Conservation (phyloP, 2,797 vertebrate genomes). For the Ptychobarbus kaznakovi region DNA sequence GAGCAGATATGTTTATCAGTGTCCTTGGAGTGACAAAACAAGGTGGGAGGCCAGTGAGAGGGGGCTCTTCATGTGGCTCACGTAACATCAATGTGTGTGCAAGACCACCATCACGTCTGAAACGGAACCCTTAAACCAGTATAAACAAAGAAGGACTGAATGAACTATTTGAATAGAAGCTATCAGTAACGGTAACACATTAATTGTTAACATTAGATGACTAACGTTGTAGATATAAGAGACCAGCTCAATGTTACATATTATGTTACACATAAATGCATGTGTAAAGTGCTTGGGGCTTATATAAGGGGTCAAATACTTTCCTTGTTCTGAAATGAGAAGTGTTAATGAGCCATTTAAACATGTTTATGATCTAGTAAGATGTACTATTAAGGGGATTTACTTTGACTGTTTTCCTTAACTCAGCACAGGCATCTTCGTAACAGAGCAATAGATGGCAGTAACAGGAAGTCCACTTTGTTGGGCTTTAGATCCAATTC, state of each 20-base stretch:
- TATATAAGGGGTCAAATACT: slow-evolving; percentile 2
- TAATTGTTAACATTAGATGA: background rate
- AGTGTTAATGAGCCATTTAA: slow-evolving; percentile 1
- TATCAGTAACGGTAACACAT: background rate
- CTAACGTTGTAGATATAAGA: slow-evolving; percentile 32
- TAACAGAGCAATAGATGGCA: background rate
- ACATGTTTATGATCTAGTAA: background rate
- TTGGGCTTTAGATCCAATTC: slow-evolving; percentile 14
- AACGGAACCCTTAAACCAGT: slow-evolving; percentile 14
- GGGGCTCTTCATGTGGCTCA: slow-evolving; percentile 9
- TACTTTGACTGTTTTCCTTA: background rate
- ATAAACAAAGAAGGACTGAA: background rate
- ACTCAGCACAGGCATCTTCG: background rate
- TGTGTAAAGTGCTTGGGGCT: slow-evolving; percentile 36
- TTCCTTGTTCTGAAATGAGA: slow-evolving; percentile 28
- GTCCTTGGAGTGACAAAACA: slow-evolving; percentile 29
- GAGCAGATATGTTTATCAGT: slow-evolving; percentile 32
- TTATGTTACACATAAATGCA: slow-evolving; percentile 27
- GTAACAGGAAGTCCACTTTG: slow-evolving; percentile 10
- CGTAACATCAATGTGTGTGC: background rate
- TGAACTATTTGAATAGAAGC: background rate
- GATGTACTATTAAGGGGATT: background rate
- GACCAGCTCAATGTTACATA: slow-evolving; percentile 43
- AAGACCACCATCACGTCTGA: slow-evolving; percentile 37
- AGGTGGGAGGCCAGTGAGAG: slow-evolving; percentile 27